These are phyloP conservation scores for Chamaea fasciata DNA, from an alignment of 2,113 vertebrate species.

Conservation along the genomic window DNA sequence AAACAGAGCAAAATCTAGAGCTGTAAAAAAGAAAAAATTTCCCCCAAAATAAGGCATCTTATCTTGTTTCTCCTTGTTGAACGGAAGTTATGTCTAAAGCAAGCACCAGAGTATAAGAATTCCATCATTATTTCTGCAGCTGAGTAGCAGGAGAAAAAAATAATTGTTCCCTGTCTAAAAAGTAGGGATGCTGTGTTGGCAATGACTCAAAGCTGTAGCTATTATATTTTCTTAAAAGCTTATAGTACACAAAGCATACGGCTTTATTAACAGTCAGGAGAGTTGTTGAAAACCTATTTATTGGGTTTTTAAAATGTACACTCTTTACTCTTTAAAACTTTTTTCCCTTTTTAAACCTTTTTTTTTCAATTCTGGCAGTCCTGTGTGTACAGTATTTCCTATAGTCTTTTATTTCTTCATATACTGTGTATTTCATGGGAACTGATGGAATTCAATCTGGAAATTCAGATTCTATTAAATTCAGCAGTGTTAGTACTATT, in stretches of 20 bases:
- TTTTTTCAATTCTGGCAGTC: neutral
- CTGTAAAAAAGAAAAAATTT: neutral
- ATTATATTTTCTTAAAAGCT: neutral
- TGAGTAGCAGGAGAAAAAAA: neutral
- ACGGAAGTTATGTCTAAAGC: neutral
- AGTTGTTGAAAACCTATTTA: neutral
- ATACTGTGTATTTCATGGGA: neutral
- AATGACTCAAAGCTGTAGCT: neutral
- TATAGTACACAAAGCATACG: neutral
- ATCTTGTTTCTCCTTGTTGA: neutral
- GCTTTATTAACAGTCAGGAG: neutral
- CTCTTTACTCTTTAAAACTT: neutral
- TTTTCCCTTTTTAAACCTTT: neutral
- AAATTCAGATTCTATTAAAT: neutral
- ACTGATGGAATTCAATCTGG: neutral
- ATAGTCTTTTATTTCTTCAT: neutral
- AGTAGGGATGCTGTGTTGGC: neutral
- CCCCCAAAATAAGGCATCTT: neutral
- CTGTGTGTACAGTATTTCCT: neutral
- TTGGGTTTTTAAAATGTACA: neutral
- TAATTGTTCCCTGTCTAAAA: neutral
- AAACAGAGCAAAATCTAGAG: neutral
- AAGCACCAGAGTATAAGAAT: neutral
- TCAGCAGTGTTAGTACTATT: neutral
- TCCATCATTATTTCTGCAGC: neutral